phyloP scores from a whole-genome alignment of 2,113 vertebrate genomes.

The Sander vitreus region DNA sequence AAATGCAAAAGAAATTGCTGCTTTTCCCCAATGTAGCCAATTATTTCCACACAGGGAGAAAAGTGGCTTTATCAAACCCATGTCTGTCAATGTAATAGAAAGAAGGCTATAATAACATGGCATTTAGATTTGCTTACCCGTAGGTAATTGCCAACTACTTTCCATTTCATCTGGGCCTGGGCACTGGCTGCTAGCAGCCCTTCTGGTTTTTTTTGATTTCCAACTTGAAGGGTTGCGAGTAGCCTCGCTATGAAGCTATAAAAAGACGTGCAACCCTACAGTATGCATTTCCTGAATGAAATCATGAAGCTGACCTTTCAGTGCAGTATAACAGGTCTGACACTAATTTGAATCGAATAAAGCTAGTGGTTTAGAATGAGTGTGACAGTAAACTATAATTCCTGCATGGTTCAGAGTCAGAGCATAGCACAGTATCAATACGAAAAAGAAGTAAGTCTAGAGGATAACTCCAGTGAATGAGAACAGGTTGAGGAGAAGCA shows the following conservation, averaged over 20 bases:
- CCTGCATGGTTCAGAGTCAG: not conserved
- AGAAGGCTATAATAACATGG: constrained; percentile 30
- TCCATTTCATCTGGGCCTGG: constrained; percentile 50
- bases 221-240: not conserved
- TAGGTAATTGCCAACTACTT: constrained; percentile 45
- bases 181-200: constrained; percentile 18
- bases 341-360: not conserved
- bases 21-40: constrained; percentile 2
- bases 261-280: not conserved
- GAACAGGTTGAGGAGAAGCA: not conserved
- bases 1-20: not conserved
- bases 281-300: not conserved
- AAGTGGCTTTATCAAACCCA: constrained; percentile 30
- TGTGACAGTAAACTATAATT: not conserved
- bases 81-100: constrained; percentile 49
- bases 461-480: not conserved
- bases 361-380: not conserved
- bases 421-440: not conserved
- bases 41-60: constrained; percentile 26
- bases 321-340: not conserved
- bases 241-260: not conserved
- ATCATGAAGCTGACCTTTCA: not conserved
- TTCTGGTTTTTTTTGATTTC: constrained; percentile 46
- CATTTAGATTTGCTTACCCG: constrained; percentile 35
- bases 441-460: not conserved